A percentile compares a stretch with the other conserved stretches of the same genome.
These are phyloP conservation scores for Aix galericulata DNA, from an alignment of 2,113 vertebrate genomes.

Conservation along the genomic window DNA sequence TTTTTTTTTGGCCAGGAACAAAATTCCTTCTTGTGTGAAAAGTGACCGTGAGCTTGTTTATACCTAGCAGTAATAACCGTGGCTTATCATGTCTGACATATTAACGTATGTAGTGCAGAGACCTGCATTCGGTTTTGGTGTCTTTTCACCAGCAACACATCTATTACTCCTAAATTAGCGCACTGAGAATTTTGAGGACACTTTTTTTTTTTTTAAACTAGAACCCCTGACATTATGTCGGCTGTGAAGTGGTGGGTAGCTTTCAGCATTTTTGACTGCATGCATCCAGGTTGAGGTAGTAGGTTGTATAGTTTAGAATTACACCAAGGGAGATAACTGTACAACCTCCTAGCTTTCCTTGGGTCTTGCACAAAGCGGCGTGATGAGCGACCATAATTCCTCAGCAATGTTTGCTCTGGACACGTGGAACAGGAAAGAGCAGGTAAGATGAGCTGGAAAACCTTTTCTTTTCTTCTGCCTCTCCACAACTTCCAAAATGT, in stretches of 20 bases:
- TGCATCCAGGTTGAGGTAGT: conserved; percentile 98
- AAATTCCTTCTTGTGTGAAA: not conserved
- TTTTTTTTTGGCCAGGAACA: not conserved
- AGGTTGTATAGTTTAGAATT: conserved; percentile 99
- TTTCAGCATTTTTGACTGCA: conserved; percentile 77
- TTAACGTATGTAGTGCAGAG: too few species aligned
- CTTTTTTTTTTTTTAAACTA: not conserved
- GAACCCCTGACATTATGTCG: conserved; percentile 22
- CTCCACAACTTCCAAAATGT: not conserved
- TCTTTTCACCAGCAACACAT: not conserved
- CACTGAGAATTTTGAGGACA: not conserved
- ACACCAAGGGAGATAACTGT: conserved; percentile 99
- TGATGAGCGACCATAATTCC: conserved; percentile 59
- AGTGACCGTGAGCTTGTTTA: not conserved
- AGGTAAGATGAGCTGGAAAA: conserved; percentile 75
- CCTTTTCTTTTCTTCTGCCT: not conserved
- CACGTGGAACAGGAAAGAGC: conserved; percentile 44
- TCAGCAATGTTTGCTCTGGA: conserved; percentile 60
- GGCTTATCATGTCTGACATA: not conserved
- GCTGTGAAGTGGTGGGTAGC: conserved; percentile 57
- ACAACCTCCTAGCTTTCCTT: conserved; percentile 99
- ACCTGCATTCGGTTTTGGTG: not conserved
- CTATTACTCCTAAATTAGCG: not conserved
- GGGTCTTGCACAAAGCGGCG: conserved; percentile 84
- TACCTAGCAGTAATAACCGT: not conserved